Evolutionary conservation across 2,797 vertebrate species (phyloP), one percentile per base, ranked within the genome.

Genomic region (Ctenopoma multispine): DNA sequence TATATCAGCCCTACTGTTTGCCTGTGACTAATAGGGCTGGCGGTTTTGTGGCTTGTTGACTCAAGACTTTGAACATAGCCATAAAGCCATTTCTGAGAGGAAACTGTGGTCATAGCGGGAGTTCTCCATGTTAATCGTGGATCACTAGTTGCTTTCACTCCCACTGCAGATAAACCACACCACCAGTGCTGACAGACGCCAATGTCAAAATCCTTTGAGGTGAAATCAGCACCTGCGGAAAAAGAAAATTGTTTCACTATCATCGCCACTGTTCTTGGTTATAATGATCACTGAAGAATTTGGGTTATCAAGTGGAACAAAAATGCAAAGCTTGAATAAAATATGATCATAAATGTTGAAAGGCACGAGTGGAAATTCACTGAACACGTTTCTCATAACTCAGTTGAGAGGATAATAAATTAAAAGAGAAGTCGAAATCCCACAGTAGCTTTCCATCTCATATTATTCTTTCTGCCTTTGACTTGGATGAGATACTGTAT

Each of bases 21-120:
- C 78, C 64, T 64, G 87, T 93, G 90, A 93, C 84, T 92, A 92
- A 92, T 78, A 79, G 66, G 57, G 79, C 84, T 69, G 84, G 90
- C 14, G 89, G 84, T 90, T 83, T 60, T 84, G 86, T 55, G 87
- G 86, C 79, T 80, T 91, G 91, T 92, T 93, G 88, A 92, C 88
- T 91, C 87, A 87, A 87, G 90, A 82, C 82, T 90, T 93, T 90
- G 83, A 83, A 72, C 87, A 79, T 66, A 84, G 82, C 89, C 90
- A 79, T 89, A 87, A 84, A 69, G 85, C 57, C 79, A 44, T 86
- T 91, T 92, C 85, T 92, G 83, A 87, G 89, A 90, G 92, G 91
- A 93, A 93, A 90, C 82, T 92, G 94, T 90, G 92, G 93, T 92
- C 89, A 84, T 80, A 69, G 87, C 86, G 90, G 90, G 88, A 92